These are phyloP conservation scores for Blastobasis lacticolella DNA, from an alignment of 2,888 invertebrate species.

Conservation along the genomic window DNA sequence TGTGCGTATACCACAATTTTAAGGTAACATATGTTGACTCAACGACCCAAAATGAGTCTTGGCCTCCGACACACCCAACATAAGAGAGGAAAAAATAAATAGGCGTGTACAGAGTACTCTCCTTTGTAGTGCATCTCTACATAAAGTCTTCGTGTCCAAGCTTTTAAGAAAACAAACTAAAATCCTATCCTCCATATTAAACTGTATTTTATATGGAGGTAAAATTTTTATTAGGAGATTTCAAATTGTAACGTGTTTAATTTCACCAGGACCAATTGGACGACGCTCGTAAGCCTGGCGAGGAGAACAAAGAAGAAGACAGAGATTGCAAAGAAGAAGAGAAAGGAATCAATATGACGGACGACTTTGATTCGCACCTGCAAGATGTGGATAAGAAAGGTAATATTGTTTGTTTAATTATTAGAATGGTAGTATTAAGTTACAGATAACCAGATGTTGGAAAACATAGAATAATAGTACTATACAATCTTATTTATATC, in stretches of 20 bases:
- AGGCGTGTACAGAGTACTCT: no score
- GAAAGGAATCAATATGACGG: constrained; percentile 95
- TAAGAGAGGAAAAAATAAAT: no score
- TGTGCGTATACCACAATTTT: no score
- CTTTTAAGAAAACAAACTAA: no score
- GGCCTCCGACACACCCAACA: no score
- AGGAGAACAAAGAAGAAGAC: constrained; percentile 83
- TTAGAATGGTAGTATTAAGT: not conserved
- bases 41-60: no score
- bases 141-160: no score
- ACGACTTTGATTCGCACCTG: constrained; percentile 93
- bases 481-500: not conserved
- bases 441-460: not conserved
- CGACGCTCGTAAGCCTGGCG: constrained; percentile 86
- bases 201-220: no score
- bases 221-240: no score
- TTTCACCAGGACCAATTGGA: constrained; percentile 90
- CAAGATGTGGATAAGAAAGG: constrained; percentile 85
- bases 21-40: no score
- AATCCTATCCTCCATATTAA: no score
- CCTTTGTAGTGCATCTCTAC: no score
- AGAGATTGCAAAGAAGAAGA: constrained; percentile 90
- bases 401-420: not conserved
- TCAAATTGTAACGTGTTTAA: not conserved
- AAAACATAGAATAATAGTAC: not conserved